Percentiles rank a stretch among this genome's conserved stretches.
Evolutionary conservation across 2,113 vertebrate genomes (phyloP).

Genomic region (Leucoraja erinaceus): DNA sequence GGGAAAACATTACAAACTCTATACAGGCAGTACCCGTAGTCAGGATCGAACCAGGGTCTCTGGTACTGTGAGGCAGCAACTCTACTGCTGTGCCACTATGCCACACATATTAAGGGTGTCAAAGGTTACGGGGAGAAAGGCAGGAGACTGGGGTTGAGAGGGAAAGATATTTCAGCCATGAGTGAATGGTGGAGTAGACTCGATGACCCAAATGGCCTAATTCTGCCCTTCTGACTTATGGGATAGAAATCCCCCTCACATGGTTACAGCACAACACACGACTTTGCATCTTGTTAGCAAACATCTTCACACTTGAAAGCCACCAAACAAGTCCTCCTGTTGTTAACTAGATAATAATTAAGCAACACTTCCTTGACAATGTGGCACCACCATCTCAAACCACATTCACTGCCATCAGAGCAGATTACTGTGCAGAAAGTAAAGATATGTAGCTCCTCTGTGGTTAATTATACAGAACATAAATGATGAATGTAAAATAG

Average conservation of each 20-base stretch:
- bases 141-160: no score
- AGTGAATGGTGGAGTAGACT: no score
- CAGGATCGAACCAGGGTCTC: no score
- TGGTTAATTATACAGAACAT: not conserved
- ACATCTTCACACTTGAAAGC: not conserved
- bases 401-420: not conserved
- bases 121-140: no score
- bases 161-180: no score
- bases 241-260: not conserved
- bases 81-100: no score
- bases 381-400: not conserved
- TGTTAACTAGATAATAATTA: not conserved
- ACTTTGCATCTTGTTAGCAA: not conserved
- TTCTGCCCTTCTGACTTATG: no score
- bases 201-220: no score
- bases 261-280: not conserved
- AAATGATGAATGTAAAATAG: not conserved
- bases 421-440: not conserved
- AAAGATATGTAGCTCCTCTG: not conserved
- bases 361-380: not conserved
- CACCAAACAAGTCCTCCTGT: not conserved
- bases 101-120: no score
- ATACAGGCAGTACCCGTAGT: no score
- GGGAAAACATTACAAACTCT: no score
- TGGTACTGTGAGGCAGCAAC: no score